A percentile compares a stretch with the other conserved stretches of the same genome.
phyloP scores from a whole-genome alignment of 2,113 vertebrate genomes.

The Motacilla tschutschensis region DNA sequence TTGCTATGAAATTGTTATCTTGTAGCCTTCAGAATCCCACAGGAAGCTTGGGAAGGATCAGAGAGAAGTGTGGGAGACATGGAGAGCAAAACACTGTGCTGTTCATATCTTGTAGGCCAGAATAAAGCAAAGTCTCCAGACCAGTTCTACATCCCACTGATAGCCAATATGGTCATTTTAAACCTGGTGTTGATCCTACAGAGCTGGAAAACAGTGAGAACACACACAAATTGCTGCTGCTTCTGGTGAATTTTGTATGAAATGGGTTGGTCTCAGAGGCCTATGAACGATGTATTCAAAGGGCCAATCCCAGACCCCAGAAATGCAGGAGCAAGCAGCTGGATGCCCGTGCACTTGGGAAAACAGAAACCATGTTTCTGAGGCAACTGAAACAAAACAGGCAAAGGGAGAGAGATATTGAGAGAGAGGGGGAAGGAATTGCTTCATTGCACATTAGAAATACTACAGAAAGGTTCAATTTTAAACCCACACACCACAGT shows the following conservation, averaged over 20 bases:
- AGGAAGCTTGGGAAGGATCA: neutral
- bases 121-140: neutral
- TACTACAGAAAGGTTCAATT: neutral
- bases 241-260: neutral
- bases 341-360: neutral
- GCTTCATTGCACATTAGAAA: neutral
- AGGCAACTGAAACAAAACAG: neutral
- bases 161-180: neutral
- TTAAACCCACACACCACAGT: neutral
- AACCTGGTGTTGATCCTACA: neutral
- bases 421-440: neutral
- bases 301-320: neutral
- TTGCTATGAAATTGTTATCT: neutral
- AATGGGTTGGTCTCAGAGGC: neutral
- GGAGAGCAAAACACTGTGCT: neutral
- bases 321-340: conserved; percentile 5
- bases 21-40: neutral
- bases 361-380: neutral
- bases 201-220: neutral
- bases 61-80: neutral
- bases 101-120: neutral
- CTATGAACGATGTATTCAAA: neutral
- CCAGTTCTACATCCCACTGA: neutral
- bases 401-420: neutral
- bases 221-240: neutral